Evolutionary conservation across 2,113 vertebrate genomes (phyloP).

Genomic region (Myanophis thanlyinensis): DNA sequence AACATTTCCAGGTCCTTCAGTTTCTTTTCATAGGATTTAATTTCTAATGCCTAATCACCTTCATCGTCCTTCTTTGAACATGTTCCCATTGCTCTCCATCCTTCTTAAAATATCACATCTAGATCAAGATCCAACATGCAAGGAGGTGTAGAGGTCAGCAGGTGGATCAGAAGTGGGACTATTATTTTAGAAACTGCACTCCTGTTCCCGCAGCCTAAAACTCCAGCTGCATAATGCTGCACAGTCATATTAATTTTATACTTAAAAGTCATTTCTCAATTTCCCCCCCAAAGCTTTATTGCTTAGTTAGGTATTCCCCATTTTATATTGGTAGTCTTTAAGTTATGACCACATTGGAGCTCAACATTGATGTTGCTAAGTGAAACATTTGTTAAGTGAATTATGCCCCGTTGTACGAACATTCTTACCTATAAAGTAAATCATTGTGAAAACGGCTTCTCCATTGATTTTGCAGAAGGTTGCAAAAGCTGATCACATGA

Average conservation of each 20-base stretch:
- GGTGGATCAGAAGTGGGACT: not conserved
- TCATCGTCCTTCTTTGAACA: not conserved
- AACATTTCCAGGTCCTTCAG: not conserved
- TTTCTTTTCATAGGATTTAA: not conserved
- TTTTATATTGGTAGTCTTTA: not conserved
- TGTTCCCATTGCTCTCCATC: not conserved
- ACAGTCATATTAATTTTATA: not conserved
- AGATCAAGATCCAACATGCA: not conserved
- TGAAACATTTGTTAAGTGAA: not conserved
- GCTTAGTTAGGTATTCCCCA: not conserved
- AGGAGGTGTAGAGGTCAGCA: not conserved
- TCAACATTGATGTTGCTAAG: not conserved
- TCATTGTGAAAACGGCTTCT: not conserved
- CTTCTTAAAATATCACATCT: not conserved
- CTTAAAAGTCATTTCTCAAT: not conserved
- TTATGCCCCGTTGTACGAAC: not conserved
- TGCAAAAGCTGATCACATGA: not conserved
- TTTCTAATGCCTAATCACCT: not conserved
- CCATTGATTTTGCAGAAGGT: not conserved
- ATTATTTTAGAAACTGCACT: not conserved
- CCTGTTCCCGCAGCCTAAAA: not conserved
- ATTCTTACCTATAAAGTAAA: not conserved
- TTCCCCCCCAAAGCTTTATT: not conserved
- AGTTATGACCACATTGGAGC: not conserved
- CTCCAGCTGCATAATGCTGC: not conserved